Evolutionary conservation across 2,888 invertebrate species (phyloP).

Genomic region (Morpho achilles): DNA sequence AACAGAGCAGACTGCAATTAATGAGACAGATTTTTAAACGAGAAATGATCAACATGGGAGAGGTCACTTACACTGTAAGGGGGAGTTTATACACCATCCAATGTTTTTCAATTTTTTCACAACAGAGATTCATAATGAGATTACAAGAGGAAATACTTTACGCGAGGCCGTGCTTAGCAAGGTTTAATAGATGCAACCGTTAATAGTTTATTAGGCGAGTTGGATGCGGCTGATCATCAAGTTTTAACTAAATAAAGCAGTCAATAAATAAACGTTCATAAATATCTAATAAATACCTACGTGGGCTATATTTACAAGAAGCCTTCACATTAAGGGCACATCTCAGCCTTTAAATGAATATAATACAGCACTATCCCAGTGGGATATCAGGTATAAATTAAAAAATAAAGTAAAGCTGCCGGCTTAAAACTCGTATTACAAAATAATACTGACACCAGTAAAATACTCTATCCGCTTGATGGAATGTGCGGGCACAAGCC

Average conservation of each 20-base stretch:
- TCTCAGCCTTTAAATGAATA: constrained; percentile 75
- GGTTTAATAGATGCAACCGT: constrained; percentile 72
- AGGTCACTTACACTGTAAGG: constrained; percentile 39
- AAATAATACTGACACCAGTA: constrained; percentile 78
- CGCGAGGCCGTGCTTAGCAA: constrained; percentile 71
- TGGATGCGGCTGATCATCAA: constrained; percentile 54
- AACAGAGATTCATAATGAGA: constrained; percentile 74
- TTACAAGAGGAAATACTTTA: constrained; percentile 61
- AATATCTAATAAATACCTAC: constrained; percentile 81
- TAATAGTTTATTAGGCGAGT: constrained; percentile 61
- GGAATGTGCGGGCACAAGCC: constrained; percentile 68
- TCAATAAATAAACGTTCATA: constrained; percentile 80
- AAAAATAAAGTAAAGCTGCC: constrained; percentile 75
- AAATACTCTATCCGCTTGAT: constrained; percentile 67
- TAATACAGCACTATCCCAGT: constrained; percentile 75
- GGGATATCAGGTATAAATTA: constrained; percentile 77
- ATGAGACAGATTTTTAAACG: constrained; percentile 7
- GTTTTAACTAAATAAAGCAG: constrained; percentile 76
- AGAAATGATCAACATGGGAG: constrained; percentile 8
- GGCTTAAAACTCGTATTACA: constrained; percentile 75
- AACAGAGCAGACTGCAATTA: background rate
- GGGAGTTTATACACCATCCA: constrained; percentile 66
- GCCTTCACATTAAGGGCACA: constrained; percentile 67
- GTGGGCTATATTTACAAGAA: constrained; percentile 77
- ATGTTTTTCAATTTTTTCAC: constrained; percentile 70